Conservation (phyloP, 2,888 invertebrate genomes). For the Coelogynopora nodosa region DNA sequence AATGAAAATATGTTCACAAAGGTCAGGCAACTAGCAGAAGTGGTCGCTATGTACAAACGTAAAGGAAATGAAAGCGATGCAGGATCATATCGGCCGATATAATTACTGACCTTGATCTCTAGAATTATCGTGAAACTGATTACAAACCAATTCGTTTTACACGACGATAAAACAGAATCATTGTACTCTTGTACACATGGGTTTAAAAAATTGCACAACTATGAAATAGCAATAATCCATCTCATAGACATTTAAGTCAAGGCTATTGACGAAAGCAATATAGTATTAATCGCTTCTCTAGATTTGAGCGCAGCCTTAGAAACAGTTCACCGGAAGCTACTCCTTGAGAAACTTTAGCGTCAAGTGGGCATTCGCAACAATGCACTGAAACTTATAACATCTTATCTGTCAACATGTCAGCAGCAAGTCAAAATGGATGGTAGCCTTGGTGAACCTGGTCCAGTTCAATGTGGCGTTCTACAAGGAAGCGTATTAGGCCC, state of each 20-base stretch:
- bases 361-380: conserved; percentile 19
- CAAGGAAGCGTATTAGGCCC: not conserved
- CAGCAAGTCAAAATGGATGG: conserved; percentile 18
- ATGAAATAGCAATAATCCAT: not conserved
- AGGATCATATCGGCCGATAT: not conserved
- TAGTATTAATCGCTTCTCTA: not conserved
- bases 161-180: not conserved
- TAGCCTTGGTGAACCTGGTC: conserved; percentile 3
- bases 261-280: not conserved
- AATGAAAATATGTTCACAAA: not conserved
- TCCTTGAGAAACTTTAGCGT: not conserved
- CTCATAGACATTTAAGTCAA: not conserved
- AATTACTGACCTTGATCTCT: not conserved
- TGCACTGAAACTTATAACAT: conserved; percentile 5
- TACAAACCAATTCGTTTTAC: not conserved
- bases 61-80: not conserved
- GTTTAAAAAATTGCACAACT: not conserved
- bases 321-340: not conserved
- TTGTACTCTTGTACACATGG: not conserved
- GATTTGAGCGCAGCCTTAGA: not conserved
- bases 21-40: not conserved
- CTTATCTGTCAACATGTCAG: not conserved
- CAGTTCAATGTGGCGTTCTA: conserved; percentile 25
- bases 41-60: not conserved
- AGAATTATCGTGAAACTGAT: not conserved